Base-by-base conservation (phyloP, 2,113 vertebrate genomes). In the Irena cyanogastra region DNA sequence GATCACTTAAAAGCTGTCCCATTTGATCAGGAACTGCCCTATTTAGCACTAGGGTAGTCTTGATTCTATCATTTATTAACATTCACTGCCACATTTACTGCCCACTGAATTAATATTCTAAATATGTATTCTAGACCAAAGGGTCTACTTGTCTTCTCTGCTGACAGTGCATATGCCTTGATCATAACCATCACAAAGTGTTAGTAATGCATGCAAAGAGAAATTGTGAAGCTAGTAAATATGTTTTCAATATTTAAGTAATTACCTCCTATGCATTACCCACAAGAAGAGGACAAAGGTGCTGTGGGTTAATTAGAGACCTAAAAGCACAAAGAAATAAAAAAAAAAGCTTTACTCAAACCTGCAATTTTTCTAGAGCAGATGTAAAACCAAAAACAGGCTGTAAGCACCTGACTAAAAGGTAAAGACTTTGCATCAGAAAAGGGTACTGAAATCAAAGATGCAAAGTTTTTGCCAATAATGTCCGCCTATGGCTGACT, bases 71-170 rank as follows among this genome's bases (percentile, higher is more conserved):
- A 45, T 88, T 76, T 76, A 79, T 79, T 90, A 89, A 83, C 69
- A 94, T 96, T 95, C 89, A 97, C 39, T 44, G 92, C 79, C 78
- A 95, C 42, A 65, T 74, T 93, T 97, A 95, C 90, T 96, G 87
- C 66, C 89, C 83, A 90, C 78, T 95, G 92, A 95, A 94, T 89
- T 97, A 88, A 96, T 91, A 97, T 76, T 95, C 86, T 92, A 94
- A 92, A 44, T 83, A 96, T 95, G 90, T 83, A 91, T 85, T 93
- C 59, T 53, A 81, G 23, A 22, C 49, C 88, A 97, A 98, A 89
- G 96, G 65, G 69, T 94, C 87, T 77, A 33, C 42, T 96, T 76
- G 47, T 83, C 31, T 90, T 20, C 49, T 70, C 94, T 97, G 94
- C 93, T 97, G 93, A 95, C 93, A 91, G 84, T 37, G 64, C 78